phyloP scores from a whole-genome alignment of 2,888 invertebrate species.

The Lamellibrachia columna region DNA sequence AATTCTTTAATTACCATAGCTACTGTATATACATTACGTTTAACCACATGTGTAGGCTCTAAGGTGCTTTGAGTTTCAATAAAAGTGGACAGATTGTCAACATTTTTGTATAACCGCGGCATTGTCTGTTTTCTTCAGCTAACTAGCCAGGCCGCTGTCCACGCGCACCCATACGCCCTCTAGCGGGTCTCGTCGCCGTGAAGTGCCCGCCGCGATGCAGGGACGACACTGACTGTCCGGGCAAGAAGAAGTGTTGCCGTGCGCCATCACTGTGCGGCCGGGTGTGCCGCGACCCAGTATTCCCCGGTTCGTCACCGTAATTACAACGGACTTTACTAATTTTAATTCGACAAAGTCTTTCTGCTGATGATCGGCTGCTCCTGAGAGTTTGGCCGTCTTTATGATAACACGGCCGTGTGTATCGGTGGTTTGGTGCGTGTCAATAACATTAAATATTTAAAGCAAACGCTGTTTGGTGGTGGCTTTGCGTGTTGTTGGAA shows the following conservation, averaged over 20 bases:
- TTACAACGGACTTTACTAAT: background rate
- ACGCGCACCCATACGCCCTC: background rate
- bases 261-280: background rate
- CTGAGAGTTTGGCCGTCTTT: background rate
- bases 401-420: background rate
- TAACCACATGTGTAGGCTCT: background rate
- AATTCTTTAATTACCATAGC: background rate
- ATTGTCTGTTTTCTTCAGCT: background rate
- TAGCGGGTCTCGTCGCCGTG: background rate
- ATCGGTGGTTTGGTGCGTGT: background rate
- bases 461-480: background rate
- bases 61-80: background rate
- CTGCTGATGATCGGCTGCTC: background rate
- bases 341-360: background rate
- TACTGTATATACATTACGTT: background rate
- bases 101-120: background rate
- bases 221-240: background rate
- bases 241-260: background rate
- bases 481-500: background rate
- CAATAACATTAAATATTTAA: background rate
- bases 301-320: background rate
- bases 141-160: background rate
- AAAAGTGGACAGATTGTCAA: background rate
- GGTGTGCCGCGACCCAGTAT: background rate
- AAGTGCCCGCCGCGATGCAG: background rate